Evolutionary conservation across 1,140 invertebrate species (phyloP).

Genomic region (Drosophila equinoxialis): DNA sequence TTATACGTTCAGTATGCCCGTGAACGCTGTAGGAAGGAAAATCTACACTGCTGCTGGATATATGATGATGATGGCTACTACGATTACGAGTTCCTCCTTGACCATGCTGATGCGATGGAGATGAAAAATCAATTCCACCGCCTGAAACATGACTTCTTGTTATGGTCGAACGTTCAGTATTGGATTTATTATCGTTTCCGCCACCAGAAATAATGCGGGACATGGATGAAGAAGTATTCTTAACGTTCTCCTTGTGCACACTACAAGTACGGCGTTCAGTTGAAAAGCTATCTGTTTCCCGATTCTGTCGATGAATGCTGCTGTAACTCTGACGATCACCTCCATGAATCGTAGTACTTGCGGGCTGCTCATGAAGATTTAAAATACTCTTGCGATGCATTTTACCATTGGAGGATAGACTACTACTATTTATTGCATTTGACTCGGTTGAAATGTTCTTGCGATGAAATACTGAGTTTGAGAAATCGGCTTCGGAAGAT

Average conservation of each 20-base stretch:
- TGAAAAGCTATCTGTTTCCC: constrained; percentile 81
- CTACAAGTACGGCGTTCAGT: constrained; percentile 87
- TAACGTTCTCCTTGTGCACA: constrained; percentile 86
- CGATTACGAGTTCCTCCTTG: constrained; percentile 82
- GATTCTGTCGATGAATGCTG: constrained; percentile 87
- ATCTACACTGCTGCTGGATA: constrained; percentile 65
- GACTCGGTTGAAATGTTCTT: constrained; percentile 84
- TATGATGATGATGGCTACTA: constrained; percentile 51
- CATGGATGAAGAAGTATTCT: constrained; percentile 54
- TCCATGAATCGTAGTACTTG: constrained; percentile 46
- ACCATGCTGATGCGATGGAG: constrained; percentile 85
- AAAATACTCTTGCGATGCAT: constrained; percentile 91
- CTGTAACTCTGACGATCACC: constrained; percentile 89
- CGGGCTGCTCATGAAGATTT: constrained; percentile 88
- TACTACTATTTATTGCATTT: constrained; percentile 83
- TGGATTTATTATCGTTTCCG: constrained; percentile 58
- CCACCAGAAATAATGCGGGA: constrained; percentile 66
- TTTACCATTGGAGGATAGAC: constrained; percentile 89
- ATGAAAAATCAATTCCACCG: constrained; percentile 86
- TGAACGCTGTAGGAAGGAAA: constrained; percentile 63
- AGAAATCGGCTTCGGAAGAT: constrained; percentile 88
- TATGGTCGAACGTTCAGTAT: constrained; percentile 84
- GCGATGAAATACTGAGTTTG: constrained; percentile 90
- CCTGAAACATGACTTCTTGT: constrained; percentile 87
- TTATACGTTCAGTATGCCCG: constrained; percentile 81